Evolutionary conservation across 2,113 vertebrate genomes (phyloP), one percentile per base, ranked within the genome.

Genomic region (Euleptes europaea): DNA sequence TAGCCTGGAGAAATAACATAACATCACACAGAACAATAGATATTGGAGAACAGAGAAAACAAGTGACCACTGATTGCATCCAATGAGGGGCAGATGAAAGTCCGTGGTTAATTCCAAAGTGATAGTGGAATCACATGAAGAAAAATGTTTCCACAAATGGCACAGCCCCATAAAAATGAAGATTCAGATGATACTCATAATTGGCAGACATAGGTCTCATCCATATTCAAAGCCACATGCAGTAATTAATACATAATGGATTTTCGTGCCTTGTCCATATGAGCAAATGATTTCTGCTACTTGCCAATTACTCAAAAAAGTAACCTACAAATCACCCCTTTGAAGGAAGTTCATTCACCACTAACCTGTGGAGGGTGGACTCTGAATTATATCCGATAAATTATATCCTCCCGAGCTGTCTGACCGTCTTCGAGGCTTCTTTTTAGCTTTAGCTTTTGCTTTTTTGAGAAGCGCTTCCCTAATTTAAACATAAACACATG

Each of bases 321-420:
- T 60, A 65, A 65, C 35, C 40, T 13, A 47, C 77, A 76, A 73
- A 65, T 60, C 31, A 51, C 54, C 4, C 15, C 33, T 77, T 4
- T 31, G 73, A 13, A 77, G 31, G 77, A 90, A n/a, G 4, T 23
- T 51, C 23, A 74, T 86, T 91, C 85, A 60, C n/a, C 42, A 96
- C 95, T 94, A 80, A 98, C 98, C 98, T 97, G 97, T 89, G 83
- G 96, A 93, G 67, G 97, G 94, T 19, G 98, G 97, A 92, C 97
- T 99, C 83, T 98, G 98, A 93, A 99, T 98, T 91, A 99, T 92
- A 92, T 98, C 97, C 82, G 98, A 99, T n/a, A 99, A 96, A 74
- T 97, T 98, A 93, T 99, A 99, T 44, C 99, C 98, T 78, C 98
- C 99, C 84, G 98, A 98, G 93, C 99, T 99, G 96, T 99, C 97